Conservation (phyloP, 2,113 vertebrate species). For the Trogon melanurus region DNA sequence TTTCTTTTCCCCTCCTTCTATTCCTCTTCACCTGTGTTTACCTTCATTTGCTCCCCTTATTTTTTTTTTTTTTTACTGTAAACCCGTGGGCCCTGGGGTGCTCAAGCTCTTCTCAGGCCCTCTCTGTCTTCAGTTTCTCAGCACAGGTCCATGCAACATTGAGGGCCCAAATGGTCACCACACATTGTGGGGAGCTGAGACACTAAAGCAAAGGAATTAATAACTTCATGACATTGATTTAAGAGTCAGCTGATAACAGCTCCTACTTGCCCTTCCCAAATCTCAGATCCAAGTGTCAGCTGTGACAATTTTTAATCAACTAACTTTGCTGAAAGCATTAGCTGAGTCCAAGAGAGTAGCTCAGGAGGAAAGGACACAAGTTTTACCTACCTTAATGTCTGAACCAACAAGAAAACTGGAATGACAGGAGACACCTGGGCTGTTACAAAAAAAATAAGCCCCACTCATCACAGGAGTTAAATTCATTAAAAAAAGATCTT, state of each 20-base stretch:
- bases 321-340: background rate
- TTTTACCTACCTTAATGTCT: background rate
- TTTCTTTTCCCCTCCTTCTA: background rate
- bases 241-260: background rate
- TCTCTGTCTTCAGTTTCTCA: background rate
- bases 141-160: accelerated
- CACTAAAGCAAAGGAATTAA: background rate
- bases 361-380: background rate
- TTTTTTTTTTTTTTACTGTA: background rate
- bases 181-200: background rate
- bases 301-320: background rate
- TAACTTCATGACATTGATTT: background rate
- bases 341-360: background rate
- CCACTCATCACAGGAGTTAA: background rate
- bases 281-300: background rate
- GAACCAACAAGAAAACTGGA: background rate
- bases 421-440: background rate
- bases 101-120: background rate
- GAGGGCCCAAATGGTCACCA: background rate
- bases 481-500: background rate
- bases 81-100: background rate
- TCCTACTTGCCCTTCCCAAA: background rate
- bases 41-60: background rate
- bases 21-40: background rate
- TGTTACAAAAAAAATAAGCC: background rate